Percentiles rank a stretch among this genome's conserved stretches.
phyloP scores from a whole-genome alignment of 2,888 invertebrate genomes.

The Neria commutata region DNA sequence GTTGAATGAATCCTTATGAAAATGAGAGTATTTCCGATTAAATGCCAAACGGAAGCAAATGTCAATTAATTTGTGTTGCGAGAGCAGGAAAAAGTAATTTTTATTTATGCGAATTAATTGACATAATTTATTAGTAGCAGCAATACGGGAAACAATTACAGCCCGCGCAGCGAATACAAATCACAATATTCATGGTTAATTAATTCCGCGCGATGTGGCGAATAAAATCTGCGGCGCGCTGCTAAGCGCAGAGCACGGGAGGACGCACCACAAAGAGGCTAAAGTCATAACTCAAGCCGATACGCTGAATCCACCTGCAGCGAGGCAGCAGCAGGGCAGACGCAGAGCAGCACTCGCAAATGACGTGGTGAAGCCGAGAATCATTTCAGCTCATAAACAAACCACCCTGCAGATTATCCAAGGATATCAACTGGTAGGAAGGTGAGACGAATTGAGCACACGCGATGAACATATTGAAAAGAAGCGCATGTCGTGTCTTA shows the following conservation, averaged over 20 bases:
- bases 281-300: not conserved
- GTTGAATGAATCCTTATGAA: too few species aligned
- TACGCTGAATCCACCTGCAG: not conserved
- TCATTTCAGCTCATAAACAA: constrained; percentile 45
- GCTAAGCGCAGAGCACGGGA: not conserved
- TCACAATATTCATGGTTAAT: not conserved
- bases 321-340: not conserved
- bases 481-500: too few species aligned
- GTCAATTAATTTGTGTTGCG: too few species aligned
- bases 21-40: too few species aligned
- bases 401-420: constrained; percentile 56
- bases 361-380: not conserved
- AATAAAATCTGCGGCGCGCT: not conserved
- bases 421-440: constrained; percentile 40
- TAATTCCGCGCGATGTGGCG: not conserved
- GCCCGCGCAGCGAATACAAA: not conserved
- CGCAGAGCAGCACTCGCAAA: not conserved
- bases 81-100: too few species aligned
- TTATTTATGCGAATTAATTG: too few species aligned
- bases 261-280: too few species aligned
- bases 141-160: too few species aligned
- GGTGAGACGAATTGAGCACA: constrained; percentile 55
- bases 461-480: constrained; percentile 44
- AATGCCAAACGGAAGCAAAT: too few species aligned
- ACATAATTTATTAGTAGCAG: not conserved